A percentile compares a stretch with the other conserved stretches of the same genome.
phyloP scores from a whole-genome alignment of 2,888 invertebrate species.

The Drosophila algonquin region DNA sequence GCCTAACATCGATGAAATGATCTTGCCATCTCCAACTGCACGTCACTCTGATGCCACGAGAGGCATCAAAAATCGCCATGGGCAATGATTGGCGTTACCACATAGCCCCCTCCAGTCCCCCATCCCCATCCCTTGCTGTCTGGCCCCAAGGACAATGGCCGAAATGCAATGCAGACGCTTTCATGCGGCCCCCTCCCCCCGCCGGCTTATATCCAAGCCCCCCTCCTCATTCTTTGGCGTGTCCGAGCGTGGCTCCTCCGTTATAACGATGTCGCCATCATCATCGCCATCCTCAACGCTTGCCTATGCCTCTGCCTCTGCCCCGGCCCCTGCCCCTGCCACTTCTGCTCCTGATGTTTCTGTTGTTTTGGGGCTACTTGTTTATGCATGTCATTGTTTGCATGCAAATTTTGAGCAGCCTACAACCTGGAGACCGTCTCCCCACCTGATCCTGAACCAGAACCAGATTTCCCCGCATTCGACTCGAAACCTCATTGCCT shows the following conservation, averaged over 20 bases:
- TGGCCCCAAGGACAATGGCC: constrained; percentile 37
- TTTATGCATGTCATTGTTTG: constrained; percentile 77
- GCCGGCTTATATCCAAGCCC: no score
- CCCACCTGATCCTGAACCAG: not conserved
- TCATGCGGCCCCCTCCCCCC: not conserved
- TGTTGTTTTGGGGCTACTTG: constrained; percentile 45
- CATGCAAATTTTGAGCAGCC: constrained; percentile 67
- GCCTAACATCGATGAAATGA: no score
- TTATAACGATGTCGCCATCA: constrained; percentile 37
- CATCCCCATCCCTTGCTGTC: constrained; percentile 18
- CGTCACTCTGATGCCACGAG: not conserved
- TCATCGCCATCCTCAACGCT: constrained; percentile 24
- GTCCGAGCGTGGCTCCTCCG: constrained; percentile 47
- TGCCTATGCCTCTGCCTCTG: constrained; percentile 38
- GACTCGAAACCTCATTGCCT: not conserved
- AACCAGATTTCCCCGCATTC: not conserved
- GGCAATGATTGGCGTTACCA: not conserved
- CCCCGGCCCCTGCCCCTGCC: constrained; percentile 21
- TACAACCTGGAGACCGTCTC: constrained; percentile 21
- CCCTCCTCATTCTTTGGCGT: constrained; percentile 15
- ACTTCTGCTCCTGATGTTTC: not conserved
- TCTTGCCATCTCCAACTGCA: not conserved
- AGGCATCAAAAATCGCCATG: constrained; percentile 4
- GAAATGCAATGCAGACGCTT: constrained; percentile 37
- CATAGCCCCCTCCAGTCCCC: not conserved